Conservation (phyloP, 1,140 invertebrate genomes). For the Drosophila orosa region DNA sequence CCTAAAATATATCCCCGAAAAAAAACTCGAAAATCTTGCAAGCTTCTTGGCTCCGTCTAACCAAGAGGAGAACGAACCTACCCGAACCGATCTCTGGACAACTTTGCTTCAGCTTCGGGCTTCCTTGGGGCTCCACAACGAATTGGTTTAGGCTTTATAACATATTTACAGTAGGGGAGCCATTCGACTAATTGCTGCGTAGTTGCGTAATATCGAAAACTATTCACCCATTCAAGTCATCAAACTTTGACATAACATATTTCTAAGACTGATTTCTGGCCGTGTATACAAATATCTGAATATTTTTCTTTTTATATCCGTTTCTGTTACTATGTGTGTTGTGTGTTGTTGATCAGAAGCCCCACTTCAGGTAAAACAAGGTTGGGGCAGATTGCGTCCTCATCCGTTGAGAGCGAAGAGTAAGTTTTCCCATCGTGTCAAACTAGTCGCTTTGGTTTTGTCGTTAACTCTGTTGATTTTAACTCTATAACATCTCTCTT, state of each 20-base stretch:
- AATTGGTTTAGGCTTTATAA: constrained; percentile 74
- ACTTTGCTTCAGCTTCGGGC: constrained; percentile 54
- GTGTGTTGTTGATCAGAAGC: constrained; percentile 70
- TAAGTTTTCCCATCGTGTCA: constrained; percentile 73
- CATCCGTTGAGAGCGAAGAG: constrained; percentile 82
- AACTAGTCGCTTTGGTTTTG: constrained; percentile 63
- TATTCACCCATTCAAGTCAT: constrained; percentile 11
- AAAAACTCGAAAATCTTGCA: constrained; percentile 40
- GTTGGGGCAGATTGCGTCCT: constrained; percentile 79
- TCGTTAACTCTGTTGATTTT: constrained; percentile 78
- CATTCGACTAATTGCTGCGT: constrained; percentile 24
- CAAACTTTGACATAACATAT: constrained; percentile 1
- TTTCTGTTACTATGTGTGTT: constrained; percentile 51
- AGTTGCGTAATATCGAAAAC: constrained; percentile 29
- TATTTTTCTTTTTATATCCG: constrained; percentile 76
- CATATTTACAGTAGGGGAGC: constrained; percentile 45
- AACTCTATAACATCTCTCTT: constrained; percentile 59
- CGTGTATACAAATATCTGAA: constrained; percentile 62
- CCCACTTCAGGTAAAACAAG: constrained; percentile 82
- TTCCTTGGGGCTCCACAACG: constrained; percentile 28
- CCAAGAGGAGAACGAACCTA: constrained; percentile 34
- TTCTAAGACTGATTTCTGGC: constrained; percentile 14
- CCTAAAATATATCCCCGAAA: constrained; percentile 23
- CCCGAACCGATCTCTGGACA: constrained; percentile 33
- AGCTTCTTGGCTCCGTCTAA: constrained; percentile 40